Evolutionary conservation across 2,113 vertebrate genomes (phyloP), one percentile per base, ranked within the genome.

Genomic region (Percopsis transmontana): DNA sequence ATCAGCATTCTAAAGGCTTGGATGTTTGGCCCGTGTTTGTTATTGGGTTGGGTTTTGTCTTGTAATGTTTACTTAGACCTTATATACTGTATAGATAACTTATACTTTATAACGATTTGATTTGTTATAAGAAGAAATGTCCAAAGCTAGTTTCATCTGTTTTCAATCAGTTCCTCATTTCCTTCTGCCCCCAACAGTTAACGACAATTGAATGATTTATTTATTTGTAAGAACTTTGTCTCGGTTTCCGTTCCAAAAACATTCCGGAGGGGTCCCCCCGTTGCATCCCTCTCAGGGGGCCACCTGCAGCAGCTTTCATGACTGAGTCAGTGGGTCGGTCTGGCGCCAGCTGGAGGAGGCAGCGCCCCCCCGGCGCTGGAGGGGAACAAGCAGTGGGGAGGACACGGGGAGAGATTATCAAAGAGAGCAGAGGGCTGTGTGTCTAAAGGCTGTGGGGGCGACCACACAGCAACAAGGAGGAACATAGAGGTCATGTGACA

Each of bases 331-430:
- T 69, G 70, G 70, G 56, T 62, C 58, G 33, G 56, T 69, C 42
- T 62, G 27, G 45, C 75, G 73, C 64, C 77, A 76, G 63, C 76
- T 79, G 78, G 72, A 73, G 60, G 20, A 66, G 67, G 64, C 62
- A 51, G 70, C 52, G 64, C n/a, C n/a, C n/a, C 27, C 66, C 45
- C 45, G 59, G 55, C 5, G 54, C 69, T 73, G 73, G 52, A 79
- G 76, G 70, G 70, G 58, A 73, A 77, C 50, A 54, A 66, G 58
- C 81, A 57, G 67, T 33, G 38, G 82, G 67, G 62, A 72, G 72
- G 74, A 82, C 77, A 80, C 47, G 24, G 61, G 65, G 72, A 54
- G 66, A 70, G 68, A 85, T 82, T 68, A 77, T 82, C 74, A 87
- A 83, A 80, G 74, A 19, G 65, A 79, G 62, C 65, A 76, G 77